phyloP scores from a whole-genome alignment of 2,797 vertebrate species.

The Molossus molossus region DNA sequence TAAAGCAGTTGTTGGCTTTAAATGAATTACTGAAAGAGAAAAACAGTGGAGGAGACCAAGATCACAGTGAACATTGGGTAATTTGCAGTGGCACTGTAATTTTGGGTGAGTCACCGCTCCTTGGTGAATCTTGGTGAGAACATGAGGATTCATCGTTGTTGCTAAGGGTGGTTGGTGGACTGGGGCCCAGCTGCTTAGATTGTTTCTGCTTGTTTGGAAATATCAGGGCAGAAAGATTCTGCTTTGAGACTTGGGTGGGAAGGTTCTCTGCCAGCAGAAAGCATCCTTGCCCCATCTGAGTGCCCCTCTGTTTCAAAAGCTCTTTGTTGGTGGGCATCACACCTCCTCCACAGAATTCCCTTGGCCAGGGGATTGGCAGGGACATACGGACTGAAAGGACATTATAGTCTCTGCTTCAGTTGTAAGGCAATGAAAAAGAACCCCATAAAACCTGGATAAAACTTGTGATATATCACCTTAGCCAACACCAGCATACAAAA shows the following conservation, averaged over 20 bases:
- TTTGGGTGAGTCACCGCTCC: slow-evolving; percentile 75
- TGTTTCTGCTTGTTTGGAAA: slow-evolving; percentile 63
- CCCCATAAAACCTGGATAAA: neutral
- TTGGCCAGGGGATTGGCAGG: neutral
- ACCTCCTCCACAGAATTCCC: neutral
- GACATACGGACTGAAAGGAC: neutral
- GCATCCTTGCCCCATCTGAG: neutral
- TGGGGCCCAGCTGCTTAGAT: slow-evolving; percentile 37
- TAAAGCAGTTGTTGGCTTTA: slow-evolving; percentile 58
- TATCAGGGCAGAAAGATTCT: neutral
- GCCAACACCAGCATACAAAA: neutral
- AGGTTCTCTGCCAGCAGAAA: neutral
- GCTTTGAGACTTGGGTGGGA: neutral
- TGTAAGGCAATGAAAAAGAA: neutral
- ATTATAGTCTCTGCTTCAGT: neutral
- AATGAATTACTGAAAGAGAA: slow-evolving; percentile 59
- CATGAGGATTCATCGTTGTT: neutral
- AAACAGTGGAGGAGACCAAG: slow-evolving; percentile 30
- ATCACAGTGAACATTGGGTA: neutral
- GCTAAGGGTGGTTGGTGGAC: slow-evolving; percentile 71
- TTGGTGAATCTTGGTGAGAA: slow-evolving; percentile 45
- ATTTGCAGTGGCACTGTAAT: slow-evolving; percentile 52
- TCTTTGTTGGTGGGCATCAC: neutral
- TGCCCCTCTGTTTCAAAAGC: neutral
- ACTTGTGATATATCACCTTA: neutral